Conservation (phyloP, 2,113 vertebrate genomes). For the Dicentrarchus labrax region DNA sequence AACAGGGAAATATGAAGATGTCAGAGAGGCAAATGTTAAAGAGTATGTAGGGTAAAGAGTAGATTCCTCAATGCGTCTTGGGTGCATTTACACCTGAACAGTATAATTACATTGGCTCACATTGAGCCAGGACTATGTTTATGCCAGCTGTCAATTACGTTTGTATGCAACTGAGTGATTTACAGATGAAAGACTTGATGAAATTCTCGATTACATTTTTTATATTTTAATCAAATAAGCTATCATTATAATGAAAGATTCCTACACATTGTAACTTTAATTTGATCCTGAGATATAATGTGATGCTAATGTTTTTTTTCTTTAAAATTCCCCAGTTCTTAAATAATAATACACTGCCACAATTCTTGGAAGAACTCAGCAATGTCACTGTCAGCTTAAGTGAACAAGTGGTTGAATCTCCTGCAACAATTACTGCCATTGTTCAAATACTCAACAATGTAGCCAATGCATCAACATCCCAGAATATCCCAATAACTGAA, state of each 20-base stretch:
- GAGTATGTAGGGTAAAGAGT: too few relatives aligned
- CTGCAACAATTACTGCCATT: constrained; percentile 44
- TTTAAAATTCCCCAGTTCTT: constrained; percentile 41
- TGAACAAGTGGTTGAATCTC: neutral
- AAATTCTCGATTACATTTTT: too few relatives aligned
- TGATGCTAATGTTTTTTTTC: neutral
- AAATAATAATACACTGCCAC: constrained; percentile 6
- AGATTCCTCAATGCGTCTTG: too few relatives aligned
- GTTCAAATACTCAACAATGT: constrained; percentile 52
- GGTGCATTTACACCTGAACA: too few relatives aligned
- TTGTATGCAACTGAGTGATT: too few relatives aligned
- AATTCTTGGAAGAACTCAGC: constrained; percentile 31
- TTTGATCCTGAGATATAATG: neutral
- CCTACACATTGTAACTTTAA: neutral
- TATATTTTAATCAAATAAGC: too few relatives aligned
- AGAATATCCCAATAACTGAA: rapidly evolving
- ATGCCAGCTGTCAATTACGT: too few relatives aligned
- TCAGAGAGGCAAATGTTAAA: too few relatives aligned
- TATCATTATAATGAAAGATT: neutral
- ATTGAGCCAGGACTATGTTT: too few relatives aligned
- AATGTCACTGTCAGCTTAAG: neutral
- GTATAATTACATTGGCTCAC: too few relatives aligned
- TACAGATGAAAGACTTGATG: too few relatives aligned
- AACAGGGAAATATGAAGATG: too few relatives aligned
- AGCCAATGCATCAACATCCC: rapidly evolving